Percentiles rank a stretch among this genome's conserved stretches.
Conservation (phyloP, 2,888 invertebrate species). For the Sesamia inferens region DNA sequence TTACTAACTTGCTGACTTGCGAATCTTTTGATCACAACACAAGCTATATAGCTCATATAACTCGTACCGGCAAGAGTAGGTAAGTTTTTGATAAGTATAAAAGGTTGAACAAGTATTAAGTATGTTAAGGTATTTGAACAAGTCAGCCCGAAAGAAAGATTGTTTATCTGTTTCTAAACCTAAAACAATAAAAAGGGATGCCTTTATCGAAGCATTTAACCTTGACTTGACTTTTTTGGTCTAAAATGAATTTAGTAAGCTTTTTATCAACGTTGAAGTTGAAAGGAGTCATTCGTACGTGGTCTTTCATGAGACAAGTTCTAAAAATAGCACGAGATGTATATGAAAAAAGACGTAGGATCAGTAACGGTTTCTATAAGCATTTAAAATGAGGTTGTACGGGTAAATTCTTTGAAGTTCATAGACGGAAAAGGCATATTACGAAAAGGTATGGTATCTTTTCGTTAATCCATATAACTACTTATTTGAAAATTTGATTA, state of each 20-base stretch:
- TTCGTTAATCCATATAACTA: too few relatives aligned
- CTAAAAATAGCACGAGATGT: conserved; percentile 26
- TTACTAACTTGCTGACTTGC: conserved; percentile 2
- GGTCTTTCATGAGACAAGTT: conserved; percentile 3
- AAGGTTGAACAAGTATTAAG: too few relatives aligned
- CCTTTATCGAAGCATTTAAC: conserved; percentile 43
- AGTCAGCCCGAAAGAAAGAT: conserved; percentile 24
- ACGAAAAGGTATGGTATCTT: too few relatives aligned
- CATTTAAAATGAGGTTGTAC: conserved; percentile 13
- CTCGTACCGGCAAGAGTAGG: neutral
- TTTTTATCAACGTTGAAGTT: conserved; percentile 7
- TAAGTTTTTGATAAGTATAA: conserved; percentile 17
- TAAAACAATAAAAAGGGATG: conserved; percentile 54
- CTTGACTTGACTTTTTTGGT: conserved; percentile 40
- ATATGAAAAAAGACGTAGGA: conserved; percentile 23
- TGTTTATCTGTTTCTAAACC: conserved; percentile 56
- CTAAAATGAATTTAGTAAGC: conserved; percentile 34
- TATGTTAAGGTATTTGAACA: conserved; percentile 37
- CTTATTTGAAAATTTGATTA: neutral
- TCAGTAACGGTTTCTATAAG: conserved; percentile 16
- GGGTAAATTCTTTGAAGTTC: conserved; percentile 4
- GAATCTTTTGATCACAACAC: neutral
- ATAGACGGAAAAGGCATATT: conserved; percentile 5
- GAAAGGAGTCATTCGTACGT: conserved; percentile 13
- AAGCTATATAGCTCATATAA: conserved; percentile 2